Conservation (phyloP, 2,113 vertebrate species). For the Regulus satrapa region DNA sequence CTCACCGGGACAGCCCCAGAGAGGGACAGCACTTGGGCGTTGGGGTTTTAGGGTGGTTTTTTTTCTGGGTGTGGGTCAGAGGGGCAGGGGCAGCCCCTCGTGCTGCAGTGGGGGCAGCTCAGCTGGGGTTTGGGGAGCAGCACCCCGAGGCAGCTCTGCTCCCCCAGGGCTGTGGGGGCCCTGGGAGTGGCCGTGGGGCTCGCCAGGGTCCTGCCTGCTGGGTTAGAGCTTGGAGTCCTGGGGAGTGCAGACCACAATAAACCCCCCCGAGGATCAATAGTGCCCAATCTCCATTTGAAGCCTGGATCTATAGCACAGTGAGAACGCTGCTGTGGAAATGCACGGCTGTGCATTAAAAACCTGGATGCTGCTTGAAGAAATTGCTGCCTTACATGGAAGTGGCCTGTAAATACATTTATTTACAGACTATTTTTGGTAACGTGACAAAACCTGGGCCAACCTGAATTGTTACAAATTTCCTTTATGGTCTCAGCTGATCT, state of each 20-base stretch:
- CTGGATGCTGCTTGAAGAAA: not conserved
- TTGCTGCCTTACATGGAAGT: not conserved
- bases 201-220: no score
- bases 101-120: rapidly evolving
- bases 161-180: not conserved
- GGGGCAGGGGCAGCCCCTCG: rapidly evolving
- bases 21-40: rapidly evolving
- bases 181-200: not conserved
- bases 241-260: not conserved
- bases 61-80: not conserved
- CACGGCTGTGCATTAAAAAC: not conserved
- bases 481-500: not conserved
- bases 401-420: not conserved
- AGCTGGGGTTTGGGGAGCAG: not conserved
- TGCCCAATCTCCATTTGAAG: not conserved
- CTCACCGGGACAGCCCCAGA: not conserved
- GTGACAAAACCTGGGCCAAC: not conserved
- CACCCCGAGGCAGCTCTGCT: not conserved
- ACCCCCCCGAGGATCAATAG: not conserved
- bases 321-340: not conserved
- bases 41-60: rapidly evolving
- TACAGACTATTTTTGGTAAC: not conserved
- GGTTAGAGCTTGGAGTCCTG: not conserved
- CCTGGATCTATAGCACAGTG: not conserved
- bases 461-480: not conserved